A percentile compares a stretch with the other conserved stretches of the same genome.
Evolutionary conservation across 2,888 invertebrate species (phyloP).

Genomic region (Nudaria mundana): DNA sequence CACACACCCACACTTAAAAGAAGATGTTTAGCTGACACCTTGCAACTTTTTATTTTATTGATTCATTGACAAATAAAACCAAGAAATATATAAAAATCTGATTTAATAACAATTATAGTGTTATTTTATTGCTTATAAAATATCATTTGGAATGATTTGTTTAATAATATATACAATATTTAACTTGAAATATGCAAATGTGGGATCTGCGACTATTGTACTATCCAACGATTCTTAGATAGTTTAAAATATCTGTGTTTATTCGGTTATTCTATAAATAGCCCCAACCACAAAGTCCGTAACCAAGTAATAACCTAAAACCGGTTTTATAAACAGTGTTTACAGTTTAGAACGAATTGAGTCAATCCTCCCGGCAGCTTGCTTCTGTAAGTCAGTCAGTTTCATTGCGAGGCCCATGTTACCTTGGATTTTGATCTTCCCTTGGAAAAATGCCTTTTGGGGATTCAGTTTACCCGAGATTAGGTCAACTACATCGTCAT

Average conservation of each 20-base stretch:
- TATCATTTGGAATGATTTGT: constrained; percentile 57
- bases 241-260: constrained; percentile 15
- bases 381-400: constrained; percentile 89
- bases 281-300: constrained; percentile 49
- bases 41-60: too few species aligned
- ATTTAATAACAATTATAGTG: constrained; percentile 47
- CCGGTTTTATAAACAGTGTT: constrained; percentile 48
- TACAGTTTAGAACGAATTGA: constrained; percentile 88
- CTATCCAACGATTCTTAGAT: constrained; percentile 2
- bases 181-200: constrained; percentile 8
- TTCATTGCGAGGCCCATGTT: constrained; percentile 99
- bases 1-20: too few species aligned
- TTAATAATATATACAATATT: constrained; percentile 27
- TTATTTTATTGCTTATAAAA: constrained; percentile 22
- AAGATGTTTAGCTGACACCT: too few species aligned
- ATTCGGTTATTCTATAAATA: constrained; percentile 41
- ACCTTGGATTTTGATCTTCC: constrained; percentile 97
- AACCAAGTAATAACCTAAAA: constrained; percentile 42
- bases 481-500: constrained; percentile 92
- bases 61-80: constrained; percentile 7
- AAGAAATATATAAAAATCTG: constrained; percentile 29
- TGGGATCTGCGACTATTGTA: constrained; percentile 14
- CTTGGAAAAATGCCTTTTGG: constrained; percentile 97
- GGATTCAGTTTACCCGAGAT: constrained; percentile 95
- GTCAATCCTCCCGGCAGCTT: constrained; percentile 87